These are phyloP conservation scores for Nemotelus nigrinus DNA, from an alignment of 2,888 invertebrate species.

Conservation along the genomic window DNA sequence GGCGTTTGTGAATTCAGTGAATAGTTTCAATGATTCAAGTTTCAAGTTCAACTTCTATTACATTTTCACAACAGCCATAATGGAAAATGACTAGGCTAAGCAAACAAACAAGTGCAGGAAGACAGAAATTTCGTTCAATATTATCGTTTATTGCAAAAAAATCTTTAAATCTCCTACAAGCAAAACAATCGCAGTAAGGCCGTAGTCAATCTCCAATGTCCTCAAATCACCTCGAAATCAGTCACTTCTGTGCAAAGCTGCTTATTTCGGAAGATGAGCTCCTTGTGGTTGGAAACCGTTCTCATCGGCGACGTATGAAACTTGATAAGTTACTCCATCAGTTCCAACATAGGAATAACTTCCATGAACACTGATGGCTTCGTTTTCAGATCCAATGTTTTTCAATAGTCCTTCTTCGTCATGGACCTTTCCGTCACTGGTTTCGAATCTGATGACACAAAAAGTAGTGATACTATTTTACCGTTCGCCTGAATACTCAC, in stretches of 20 bases:
- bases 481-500: slow-evolving; percentile 59
- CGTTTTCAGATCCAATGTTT: slow-evolving; percentile 66
- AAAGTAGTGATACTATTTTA: slow-evolving; percentile 16
- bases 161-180: slow-evolving; percentile 7
- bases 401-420: slow-evolving; percentile 66
- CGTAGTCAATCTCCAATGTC: not conserved
- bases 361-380: slow-evolving; percentile 64
- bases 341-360: slow-evolving; percentile 66
- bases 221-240: not conserved
- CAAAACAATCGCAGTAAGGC: slow-evolving; percentile 2
- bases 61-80: not conserved
- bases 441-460: slow-evolving; percentile 66
- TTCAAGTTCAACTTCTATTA: not conserved
- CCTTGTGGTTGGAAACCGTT: slow-evolving; percentile 61
- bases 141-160: slow-evolving; percentile 18
- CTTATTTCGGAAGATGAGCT: slow-evolving; percentile 60
- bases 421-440: slow-evolving; percentile 68
- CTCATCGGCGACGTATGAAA: slow-evolving; percentile 60
- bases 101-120: too few species aligned
- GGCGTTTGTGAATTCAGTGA: too few species aligned
- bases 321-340: slow-evolving; percentile 68
- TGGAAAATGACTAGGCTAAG: too few species aligned
- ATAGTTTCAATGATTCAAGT: not conserved
- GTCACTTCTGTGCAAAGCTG: not conserved
- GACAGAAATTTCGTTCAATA: too few species aligned